Conservation (phyloP, 2,113 vertebrate genomes). For the Origma solitaria region DNA sequence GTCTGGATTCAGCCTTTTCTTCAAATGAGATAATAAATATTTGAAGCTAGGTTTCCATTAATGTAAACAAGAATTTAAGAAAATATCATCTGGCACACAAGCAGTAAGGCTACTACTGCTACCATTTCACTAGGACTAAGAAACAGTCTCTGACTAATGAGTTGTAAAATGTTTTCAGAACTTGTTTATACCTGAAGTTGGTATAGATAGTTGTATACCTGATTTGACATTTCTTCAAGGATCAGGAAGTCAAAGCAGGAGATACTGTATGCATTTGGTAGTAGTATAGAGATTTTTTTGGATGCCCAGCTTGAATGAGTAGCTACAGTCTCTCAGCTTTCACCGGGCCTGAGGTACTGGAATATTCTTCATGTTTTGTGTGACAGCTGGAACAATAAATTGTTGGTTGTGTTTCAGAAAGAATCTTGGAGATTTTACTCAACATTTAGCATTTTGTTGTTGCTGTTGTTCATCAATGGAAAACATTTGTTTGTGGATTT, state of each 20-base stretch:
- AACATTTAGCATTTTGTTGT: background rate
- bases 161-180: background rate
- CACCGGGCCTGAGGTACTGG: background rate
- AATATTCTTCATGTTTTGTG: background rate
- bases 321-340: background rate
- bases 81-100: background rate
- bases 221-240: background rate
- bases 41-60: background rate
- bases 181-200: background rate
- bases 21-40: background rate
- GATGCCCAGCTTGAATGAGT: rapidly evolving
- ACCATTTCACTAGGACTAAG: background rate
- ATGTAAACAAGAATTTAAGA: background rate
- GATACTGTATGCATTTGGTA: background rate
- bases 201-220: background rate
- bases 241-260: background rate
- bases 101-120: background rate
- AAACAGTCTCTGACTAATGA: background rate
- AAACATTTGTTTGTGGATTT: background rate
- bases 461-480: background rate
- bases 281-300: background rate
- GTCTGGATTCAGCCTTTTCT: background rate
- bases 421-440: background rate
- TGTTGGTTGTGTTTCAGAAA: background rate
- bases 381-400: background rate